A percentile compares a stretch with the other conserved stretches of the same genome.
Conservation (phyloP, 2,888 invertebrate genomes). For the Drosophila paramelanica region DNA sequence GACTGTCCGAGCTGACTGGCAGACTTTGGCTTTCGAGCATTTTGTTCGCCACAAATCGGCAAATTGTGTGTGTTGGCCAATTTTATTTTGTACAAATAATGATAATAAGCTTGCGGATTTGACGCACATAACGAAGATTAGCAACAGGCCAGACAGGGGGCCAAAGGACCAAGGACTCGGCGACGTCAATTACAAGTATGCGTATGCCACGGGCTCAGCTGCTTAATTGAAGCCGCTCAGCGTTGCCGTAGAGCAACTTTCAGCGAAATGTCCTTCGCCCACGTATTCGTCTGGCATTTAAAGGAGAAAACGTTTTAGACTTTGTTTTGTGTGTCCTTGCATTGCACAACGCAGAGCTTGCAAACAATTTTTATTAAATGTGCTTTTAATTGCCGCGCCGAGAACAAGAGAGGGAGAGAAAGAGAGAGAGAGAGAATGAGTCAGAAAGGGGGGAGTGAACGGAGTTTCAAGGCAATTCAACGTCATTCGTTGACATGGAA, state of each 20-base stretch:
- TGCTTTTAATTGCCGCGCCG: conserved; percentile 60
- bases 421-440: neutral
- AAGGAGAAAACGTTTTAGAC: conserved; percentile 21
- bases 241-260: conserved; percentile 3
- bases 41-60: conserved; percentile 69
- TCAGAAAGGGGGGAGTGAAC: neutral
- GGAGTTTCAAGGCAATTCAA: conserved; percentile 48
- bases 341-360: conserved; percentile 38
- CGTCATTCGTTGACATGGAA: conserved; percentile 23
- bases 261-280: conserved; percentile 10
- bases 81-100: conserved; percentile 66
- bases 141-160: conserved; percentile 22
- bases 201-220: conserved; percentile 7
- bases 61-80: conserved; percentile 57
- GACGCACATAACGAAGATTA: conserved; percentile 69
- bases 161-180: conserved; percentile 2
- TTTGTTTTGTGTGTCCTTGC: conserved; percentile 41
- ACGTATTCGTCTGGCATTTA: conserved; percentile 24
- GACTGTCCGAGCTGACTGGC: conserved; percentile 23
- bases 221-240: conserved; percentile 22
- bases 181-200: conserved; percentile 1
- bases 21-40: conserved; percentile 32
- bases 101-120: conserved; percentile 65
- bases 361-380: conserved; percentile 68
- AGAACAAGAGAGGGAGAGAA: neutral